These are phyloP conservation scores for Polydrusus cervinus DNA, from an alignment of 2,888 invertebrate genomes.

Conservation along the genomic window DNA sequence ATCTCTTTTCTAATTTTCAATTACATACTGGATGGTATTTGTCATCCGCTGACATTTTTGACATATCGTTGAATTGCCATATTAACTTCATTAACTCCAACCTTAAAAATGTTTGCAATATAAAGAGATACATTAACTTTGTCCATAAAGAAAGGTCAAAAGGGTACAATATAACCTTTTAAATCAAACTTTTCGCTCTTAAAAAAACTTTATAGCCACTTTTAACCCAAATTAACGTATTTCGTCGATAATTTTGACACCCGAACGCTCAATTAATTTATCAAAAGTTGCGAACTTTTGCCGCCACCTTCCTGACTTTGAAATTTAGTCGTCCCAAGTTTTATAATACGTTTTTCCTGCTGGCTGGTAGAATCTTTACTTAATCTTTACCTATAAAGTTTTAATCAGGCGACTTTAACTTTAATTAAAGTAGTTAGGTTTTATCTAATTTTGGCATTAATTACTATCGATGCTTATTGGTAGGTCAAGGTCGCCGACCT, in stretches of 20 bases:
- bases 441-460: constrained; percentile 29
- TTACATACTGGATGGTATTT: too few species aligned
- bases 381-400: constrained; percentile 46
- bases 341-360: constrained; percentile 39
- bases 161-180: constrained; percentile 4
- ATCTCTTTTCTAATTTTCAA: too few species aligned
- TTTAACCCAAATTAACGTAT: constrained; percentile 19
- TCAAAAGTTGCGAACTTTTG: constrained; percentile 38
- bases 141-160: neutral
- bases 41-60: too few species aligned
- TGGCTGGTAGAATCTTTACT: constrained; percentile 31
- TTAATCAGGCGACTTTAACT: constrained; percentile 37
- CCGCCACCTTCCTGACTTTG: constrained; percentile 28
- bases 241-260: constrained; percentile 35
- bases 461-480: neutral
- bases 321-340: constrained; percentile 40
- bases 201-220: constrained; percentile 8
- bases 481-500: neutral
- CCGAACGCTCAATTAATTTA: constrained; percentile 44
- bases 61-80: too few species aligned
- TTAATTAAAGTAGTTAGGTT: constrained; percentile 38
- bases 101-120: neutral
- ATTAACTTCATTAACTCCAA: too few species aligned
- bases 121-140: constrained; percentile 17
- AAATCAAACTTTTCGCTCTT: constrained; percentile 2